Evolutionary conservation across 2,113 vertebrate genomes (phyloP).

Genomic region (Porphyrio hochstetteri): DNA sequence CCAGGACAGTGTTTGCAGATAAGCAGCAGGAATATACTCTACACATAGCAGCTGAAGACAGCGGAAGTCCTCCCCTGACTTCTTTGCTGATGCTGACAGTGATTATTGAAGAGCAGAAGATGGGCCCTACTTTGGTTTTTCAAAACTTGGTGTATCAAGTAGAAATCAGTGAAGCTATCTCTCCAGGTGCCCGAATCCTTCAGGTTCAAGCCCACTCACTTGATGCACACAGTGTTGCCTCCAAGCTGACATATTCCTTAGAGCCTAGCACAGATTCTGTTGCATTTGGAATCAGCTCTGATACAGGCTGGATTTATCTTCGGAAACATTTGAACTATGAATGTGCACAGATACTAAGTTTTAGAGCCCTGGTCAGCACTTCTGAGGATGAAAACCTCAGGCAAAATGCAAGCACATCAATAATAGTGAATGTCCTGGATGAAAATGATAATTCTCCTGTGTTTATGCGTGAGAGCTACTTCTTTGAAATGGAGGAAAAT

Average conservation of each 20-base stretch:
- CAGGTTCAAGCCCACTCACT: slow-evolving; percentile 77
- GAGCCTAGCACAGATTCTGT: slow-evolving; percentile 63
- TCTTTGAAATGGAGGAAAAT: slow-evolving; percentile 86
- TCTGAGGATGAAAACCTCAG: neutral
- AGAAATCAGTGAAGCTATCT: slow-evolving; percentile 84
- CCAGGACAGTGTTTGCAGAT: slow-evolving; percentile 52
- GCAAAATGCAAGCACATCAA: slow-evolving; percentile 74
- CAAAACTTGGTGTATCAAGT: slow-evolving; percentile 87
- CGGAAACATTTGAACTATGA: slow-evolving; percentile 84
- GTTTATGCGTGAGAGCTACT: slow-evolving; percentile 79
- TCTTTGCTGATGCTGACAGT: slow-evolving; percentile 77
- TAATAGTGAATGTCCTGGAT: slow-evolving; percentile 85
- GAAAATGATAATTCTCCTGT: slow-evolving; percentile 88
- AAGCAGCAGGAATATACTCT: slow-evolving; percentile 65
- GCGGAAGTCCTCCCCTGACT: slow-evolving; percentile 77
- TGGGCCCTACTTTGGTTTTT: slow-evolving; percentile 77
- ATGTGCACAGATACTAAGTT: slow-evolving; percentile 66
- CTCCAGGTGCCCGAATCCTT: slow-evolving; percentile 75
- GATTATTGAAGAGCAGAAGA: slow-evolving; percentile 67
- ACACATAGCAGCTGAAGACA: slow-evolving; percentile 80
- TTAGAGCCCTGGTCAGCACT: slow-evolving; percentile 76
- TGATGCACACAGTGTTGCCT: neutral
- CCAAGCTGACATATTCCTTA: slow-evolving; percentile 72
- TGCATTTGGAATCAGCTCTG: slow-evolving; percentile 79
- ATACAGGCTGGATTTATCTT: slow-evolving; percentile 86